phyloP scores from a whole-genome alignment of 1,140 invertebrate genomes.

The Heliconius nattereri region DNA sequence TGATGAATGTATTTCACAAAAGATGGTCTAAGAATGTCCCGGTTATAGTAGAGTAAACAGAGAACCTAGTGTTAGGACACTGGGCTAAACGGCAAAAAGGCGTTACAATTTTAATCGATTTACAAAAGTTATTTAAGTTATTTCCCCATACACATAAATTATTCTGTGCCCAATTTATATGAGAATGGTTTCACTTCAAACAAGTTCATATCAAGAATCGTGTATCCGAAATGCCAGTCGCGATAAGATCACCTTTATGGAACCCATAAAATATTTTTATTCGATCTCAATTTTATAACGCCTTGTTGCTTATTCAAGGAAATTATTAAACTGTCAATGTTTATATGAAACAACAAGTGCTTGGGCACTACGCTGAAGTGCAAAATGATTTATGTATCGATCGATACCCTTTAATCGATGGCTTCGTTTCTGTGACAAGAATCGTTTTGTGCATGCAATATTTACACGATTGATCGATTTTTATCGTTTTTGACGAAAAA shows the following conservation, averaged over 20 bases:
- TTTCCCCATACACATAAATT: neutral
- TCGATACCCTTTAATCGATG: neutral
- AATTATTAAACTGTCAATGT: conserved; percentile 11
- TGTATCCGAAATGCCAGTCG: conserved; percentile 22
- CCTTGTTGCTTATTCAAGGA: conserved; percentile 15
- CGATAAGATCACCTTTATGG: conserved; percentile 19
- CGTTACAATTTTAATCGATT: neutral
- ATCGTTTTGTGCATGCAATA: neutral
- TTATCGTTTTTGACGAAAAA: neutral
- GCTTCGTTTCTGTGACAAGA: neutral
- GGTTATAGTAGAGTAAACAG: no score
- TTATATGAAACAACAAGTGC: conserved; percentile 9
- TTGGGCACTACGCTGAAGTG: neutral
- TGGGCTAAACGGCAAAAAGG: neutral
- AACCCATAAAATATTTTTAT: conserved; percentile 22
- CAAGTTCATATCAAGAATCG: conserved; percentile 12
- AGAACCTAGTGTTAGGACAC: no score
- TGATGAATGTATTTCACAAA: no score
- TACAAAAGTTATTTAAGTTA: neutral
- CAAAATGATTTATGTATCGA: conserved; percentile 9
- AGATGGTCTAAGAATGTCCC: no score
- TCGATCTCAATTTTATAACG: conserved; percentile 25
- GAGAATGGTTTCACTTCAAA: conserved; percentile 21
- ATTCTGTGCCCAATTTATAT: conserved; percentile 12
- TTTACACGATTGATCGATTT: neutral